These are phyloP conservation scores for Chamaea fasciata DNA, from an alignment of 2,113 vertebrate species.

Conservation along the genomic window DNA sequence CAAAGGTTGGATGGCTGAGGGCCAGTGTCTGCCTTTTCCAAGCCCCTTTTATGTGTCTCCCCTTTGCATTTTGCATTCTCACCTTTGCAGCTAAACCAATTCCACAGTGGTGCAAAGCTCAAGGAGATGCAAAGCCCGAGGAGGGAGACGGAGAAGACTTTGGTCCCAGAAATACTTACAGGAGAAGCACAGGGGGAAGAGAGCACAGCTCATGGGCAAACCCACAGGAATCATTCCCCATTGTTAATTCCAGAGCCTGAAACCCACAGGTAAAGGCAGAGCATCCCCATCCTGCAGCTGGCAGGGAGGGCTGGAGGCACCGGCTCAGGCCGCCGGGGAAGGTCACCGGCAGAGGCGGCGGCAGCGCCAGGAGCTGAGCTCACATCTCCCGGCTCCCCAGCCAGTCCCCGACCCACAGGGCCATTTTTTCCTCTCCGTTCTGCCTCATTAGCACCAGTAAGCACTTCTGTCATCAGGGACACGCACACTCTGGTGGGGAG, in stretches of 20 bases:
- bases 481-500: slow-evolving; percentile 60
- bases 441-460: slow-evolving; percentile 62
- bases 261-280: not conserved
- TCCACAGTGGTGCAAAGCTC: not conserved
- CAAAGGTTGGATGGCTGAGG: not conserved
- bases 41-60: fast-evolving
- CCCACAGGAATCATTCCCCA: not conserved
- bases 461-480: slow-evolving; percentile 67
- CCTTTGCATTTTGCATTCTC: not conserved
- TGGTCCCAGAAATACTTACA: not conserved
- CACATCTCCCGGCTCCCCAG: slow-evolving; percentile 53
- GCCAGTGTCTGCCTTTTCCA: not conserved
- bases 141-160: fast-evolving
- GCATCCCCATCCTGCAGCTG: not conserved
- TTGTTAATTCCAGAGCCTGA: fast-evolving
- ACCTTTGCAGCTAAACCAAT: not conserved
- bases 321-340: not conserved
- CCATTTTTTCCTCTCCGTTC: slow-evolving; percentile 64
- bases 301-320: not conserved
- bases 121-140: not conserved
- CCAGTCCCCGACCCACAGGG: slow-evolving; percentile 52
- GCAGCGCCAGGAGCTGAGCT: slow-evolving; percentile 58
- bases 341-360: not conserved
- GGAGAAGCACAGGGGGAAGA: not conserved
- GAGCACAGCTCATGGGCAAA: not conserved